A percentile compares a stretch with the other conserved stretches of the same genome.
Evolutionary conservation across 2,888 invertebrate genomes (phyloP).

Genomic region (Cryptocephalus moraei): DNA sequence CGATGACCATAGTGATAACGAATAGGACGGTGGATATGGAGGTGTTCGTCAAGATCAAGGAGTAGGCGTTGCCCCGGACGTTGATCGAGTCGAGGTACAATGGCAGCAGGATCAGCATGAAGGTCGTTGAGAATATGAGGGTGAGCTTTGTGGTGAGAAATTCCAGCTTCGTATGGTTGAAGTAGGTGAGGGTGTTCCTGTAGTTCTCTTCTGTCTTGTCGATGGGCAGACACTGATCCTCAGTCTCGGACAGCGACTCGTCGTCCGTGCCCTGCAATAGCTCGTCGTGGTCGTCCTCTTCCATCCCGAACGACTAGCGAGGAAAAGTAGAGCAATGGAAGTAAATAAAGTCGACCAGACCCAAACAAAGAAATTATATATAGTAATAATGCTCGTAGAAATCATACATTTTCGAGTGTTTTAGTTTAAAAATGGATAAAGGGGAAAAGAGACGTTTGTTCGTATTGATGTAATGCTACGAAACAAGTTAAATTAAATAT

Average conservation of each 20-base stretch:
- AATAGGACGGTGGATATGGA: constrained; percentile 25
- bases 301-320: constrained; percentile 4
- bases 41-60: constrained; percentile 28
- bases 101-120: constrained; percentile 42
- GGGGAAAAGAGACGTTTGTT: no score
- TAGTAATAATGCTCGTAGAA: no score
- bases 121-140: constrained; percentile 40
- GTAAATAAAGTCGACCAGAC: no score
- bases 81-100: constrained; percentile 39
- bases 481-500: no score
- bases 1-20: constrained; percentile 21
- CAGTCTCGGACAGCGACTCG: constrained; percentile 33
- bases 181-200: constrained; percentile 21
- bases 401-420: no score
- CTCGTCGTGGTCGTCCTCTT: constrained; percentile 34
- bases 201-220: constrained; percentile 26
- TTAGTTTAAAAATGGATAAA: no score
- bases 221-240: constrained; percentile 28
- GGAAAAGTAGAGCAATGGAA: no score
- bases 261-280: constrained; percentile 33
- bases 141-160: constrained; percentile 39
- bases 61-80: constrained; percentile 29
- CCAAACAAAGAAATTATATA: no score
- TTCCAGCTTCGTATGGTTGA: constrained; percentile 33
- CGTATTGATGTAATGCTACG: no score